These are phyloP conservation scores for Ecdyonurus torrentis DNA, from an alignment of 2,888 invertebrate species.

Conservation along the genomic window DNA sequence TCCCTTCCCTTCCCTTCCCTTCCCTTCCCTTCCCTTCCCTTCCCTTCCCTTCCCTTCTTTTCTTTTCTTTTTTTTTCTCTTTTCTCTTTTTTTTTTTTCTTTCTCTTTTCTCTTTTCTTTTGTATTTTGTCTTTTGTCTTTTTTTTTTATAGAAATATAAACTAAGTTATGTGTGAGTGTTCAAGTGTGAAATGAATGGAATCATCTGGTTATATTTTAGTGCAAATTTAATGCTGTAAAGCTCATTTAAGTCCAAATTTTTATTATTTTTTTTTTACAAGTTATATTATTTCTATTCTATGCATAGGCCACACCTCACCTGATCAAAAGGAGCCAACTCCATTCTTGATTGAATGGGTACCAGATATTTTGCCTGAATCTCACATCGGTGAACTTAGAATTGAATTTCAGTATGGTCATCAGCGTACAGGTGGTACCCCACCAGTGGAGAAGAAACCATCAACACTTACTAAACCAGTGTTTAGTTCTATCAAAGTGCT, in stretches of 20 bases:
- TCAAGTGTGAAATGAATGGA: background rate
- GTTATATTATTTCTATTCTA: slow-evolving; percentile 12
- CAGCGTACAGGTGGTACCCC: slow-evolving; percentile 33
- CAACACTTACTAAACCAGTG: background rate
- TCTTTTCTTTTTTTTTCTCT: too few species aligned
- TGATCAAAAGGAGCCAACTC: slow-evolving; percentile 39
- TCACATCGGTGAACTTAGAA: slow-evolving; percentile 50
- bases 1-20: too few species aligned
- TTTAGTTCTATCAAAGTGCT: background rate
- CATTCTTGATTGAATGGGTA: slow-evolving; percentile 59
- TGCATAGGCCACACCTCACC: slow-evolving; percentile 31
- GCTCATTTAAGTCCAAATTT: background rate
- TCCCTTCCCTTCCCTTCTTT: too few species aligned
- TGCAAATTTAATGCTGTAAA: slow-evolving; percentile 1
- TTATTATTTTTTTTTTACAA: background rate
- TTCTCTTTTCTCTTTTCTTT: too few species aligned
- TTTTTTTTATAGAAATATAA: too few species aligned
- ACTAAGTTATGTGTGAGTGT: too few species aligned
- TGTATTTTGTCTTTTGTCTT: too few species aligned
- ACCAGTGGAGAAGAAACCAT: background rate
- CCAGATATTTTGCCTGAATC: slow-evolving; percentile 51
- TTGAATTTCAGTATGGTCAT: slow-evolving; percentile 54
- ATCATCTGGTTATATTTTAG: background rate
- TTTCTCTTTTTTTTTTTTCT: too few species aligned
- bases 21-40: too few species aligned